A percentile compares a stretch with the other conserved stretches of the same genome.
These are phyloP conservation scores for Phenacoccus solenopsis DNA, from an alignment of 1,140 invertebrate species.

Conservation along the genomic window DNA sequence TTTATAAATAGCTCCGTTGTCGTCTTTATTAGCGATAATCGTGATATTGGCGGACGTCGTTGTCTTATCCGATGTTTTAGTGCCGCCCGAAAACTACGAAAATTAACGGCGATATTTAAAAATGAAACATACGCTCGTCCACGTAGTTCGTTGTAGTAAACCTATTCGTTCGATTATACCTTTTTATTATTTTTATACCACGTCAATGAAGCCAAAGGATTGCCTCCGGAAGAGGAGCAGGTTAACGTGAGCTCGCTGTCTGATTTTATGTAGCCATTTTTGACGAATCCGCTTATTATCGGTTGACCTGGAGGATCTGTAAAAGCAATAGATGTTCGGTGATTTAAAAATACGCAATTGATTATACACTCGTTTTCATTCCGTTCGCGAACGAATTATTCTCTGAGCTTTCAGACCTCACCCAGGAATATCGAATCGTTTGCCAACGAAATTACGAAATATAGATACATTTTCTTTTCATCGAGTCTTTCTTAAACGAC, in stretches of 20 bases:
- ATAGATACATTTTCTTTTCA: too few species aligned
- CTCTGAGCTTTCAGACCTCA: too few species aligned
- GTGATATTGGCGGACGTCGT: constrained; percentile 71
- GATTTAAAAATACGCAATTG: too few species aligned
- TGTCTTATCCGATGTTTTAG: constrained; percentile 34
- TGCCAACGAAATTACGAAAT: too few species aligned
- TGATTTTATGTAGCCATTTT: constrained; percentile 60
- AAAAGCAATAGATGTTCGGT: constrained; percentile 8
- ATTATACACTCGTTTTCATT: too few species aligned
- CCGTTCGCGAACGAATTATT: too few species aligned
- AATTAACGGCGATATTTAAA: too few species aligned
- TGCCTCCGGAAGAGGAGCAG: constrained; percentile 84
- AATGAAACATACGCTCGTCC: too few species aligned
- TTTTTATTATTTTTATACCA: constrained; percentile 84
- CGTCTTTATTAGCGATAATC: constrained; percentile 70
- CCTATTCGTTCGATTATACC: constrained; percentile 34
- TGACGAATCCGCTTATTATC: constrained; percentile 72
- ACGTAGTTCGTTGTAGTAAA: too few species aligned
- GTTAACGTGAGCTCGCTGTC: constrained; percentile 77
- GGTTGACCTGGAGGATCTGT: constrained; percentile 83
- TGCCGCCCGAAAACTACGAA: background rate
- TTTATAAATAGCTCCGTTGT: constrained; percentile 79
- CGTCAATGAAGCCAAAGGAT: constrained; percentile 77
- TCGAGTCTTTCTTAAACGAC: too few species aligned
- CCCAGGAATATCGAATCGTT: too few species aligned